Evolutionary conservation across 2,888 invertebrate species (phyloP).

Genomic region (Macrostomum cliftonense): DNA sequence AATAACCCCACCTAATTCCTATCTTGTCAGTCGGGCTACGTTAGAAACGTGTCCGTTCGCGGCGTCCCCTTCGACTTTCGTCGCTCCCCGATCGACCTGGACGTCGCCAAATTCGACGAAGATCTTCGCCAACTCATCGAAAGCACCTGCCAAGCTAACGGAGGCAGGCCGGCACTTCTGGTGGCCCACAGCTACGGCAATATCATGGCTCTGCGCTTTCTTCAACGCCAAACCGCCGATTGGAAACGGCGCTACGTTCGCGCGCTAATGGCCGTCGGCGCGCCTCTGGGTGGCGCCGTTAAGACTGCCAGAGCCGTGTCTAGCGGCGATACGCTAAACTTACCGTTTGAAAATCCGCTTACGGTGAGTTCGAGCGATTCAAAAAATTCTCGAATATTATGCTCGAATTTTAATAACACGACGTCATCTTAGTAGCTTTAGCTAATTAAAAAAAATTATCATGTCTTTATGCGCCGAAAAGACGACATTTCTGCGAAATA

Average conservation of each 20-base stretch:
- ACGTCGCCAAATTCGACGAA: no score
- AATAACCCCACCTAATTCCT: no score
- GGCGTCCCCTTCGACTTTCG: conserved; percentile 95
- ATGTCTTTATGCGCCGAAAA: no score
- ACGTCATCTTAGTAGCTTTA: no score
- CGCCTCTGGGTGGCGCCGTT: conserved; percentile 84
- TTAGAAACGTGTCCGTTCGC: conserved; percentile 56
- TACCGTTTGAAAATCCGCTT: no score
- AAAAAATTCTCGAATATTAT: no score
- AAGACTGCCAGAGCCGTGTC: conserved; percentile 70
- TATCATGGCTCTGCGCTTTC: conserved; percentile 66
- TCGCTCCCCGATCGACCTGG: background rate
- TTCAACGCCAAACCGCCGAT: conserved; percentile 51
- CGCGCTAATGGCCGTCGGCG: conserved; percentile 62
- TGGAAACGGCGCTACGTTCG: conserved; percentile 82
- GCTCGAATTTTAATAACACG: no score
- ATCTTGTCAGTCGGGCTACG: conserved; percentile 52
- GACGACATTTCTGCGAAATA: no score
- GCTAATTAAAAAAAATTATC: no score
- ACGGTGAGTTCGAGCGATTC: no score
- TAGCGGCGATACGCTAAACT: conserved; percentile 56
- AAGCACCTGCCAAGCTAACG: conserved; percentile 58
- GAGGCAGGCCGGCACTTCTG: conserved; percentile 56
- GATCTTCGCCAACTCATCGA: conserved; percentile 58
- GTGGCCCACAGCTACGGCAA: conserved; percentile 89